phyloP scores from a whole-genome alignment of 2,888 invertebrate genomes.

The Argyresthia albistria region DNA sequence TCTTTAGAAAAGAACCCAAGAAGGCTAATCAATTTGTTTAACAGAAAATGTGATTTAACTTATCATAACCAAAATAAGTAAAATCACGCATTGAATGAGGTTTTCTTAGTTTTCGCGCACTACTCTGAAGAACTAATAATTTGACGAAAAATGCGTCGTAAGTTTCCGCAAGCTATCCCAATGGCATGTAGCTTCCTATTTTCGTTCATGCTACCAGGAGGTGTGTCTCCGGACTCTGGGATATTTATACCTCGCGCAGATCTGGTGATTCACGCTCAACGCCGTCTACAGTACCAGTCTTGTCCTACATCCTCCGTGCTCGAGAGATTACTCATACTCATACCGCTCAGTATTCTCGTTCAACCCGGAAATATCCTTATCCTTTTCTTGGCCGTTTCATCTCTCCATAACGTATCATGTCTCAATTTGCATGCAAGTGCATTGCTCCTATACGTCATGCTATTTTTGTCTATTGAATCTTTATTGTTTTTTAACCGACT shows the following conservation, averaged over 20 bases:
- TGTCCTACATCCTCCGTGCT: conserved; percentile 65
- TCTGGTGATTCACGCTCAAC: conserved; percentile 45
- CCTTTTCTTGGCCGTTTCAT: conserved; percentile 17
- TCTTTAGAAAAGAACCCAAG: too few species aligned
- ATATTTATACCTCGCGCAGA: conserved; percentile 56
- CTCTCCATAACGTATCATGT: conserved; percentile 10
- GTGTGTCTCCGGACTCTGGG: conserved; percentile 49
- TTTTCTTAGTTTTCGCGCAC: too few species aligned
- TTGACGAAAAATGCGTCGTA: too few species aligned
- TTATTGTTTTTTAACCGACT: too few species aligned
- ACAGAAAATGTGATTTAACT: too few species aligned
- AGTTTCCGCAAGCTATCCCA: too few species aligned
- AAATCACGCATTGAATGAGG: too few species aligned
- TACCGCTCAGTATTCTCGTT: conserved; percentile 23
- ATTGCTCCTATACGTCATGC: background rate
- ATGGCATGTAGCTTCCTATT: conserved; percentile 38
- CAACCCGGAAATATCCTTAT: conserved; percentile 49
- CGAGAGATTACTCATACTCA: conserved; percentile 64
- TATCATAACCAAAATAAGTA: too few species aligned
- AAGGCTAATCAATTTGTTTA: too few species aligned
- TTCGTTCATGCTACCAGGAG: conserved; percentile 59
- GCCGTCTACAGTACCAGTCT: conserved; percentile 51
- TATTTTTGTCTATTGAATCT: background rate
- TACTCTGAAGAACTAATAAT: too few species aligned
- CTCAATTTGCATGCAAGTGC: background rate